Base-by-base conservation (phyloP, 2,113 vertebrate species). In the Bos taurus region DNA sequence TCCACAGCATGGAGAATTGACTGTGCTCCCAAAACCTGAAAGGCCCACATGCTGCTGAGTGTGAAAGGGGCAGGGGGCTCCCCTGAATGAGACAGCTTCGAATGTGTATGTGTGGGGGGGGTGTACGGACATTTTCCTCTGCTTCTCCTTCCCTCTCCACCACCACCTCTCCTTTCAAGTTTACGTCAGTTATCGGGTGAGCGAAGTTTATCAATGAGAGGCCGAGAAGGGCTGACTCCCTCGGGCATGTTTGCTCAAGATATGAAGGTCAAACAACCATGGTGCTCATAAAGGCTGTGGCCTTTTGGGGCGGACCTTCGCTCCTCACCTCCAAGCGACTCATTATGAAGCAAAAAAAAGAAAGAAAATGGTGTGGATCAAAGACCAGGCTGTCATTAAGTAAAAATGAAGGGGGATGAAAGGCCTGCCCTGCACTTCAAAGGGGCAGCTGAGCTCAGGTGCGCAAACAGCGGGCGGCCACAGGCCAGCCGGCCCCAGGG, bases 401-500 rank as follows among this genome's bases (percentile, higher is more conserved):
- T 97, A 98, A 98, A 94, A 98, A 98, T 96, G 98, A 99, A 98
- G 97, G 99, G 99, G 99, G 99, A 98, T 98, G 81, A 90, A 98
- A 98, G 98, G 98, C 96, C 96, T 97, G 97, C 95, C 97, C 97
- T 91, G 97, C 96, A 99, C 99, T 99, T 99, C 99, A 99, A 99
- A 99, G 99, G 98, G 93, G 97, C 98, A 98, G 98, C 97, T 6
- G 98, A 98, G 97, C 97, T 98, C 97, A 95, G 98, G 98, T 98
- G 98, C 98, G 97, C 98, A 99, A 99, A 98, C 98, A 98, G 97
- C 5, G 48, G 82, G 67, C 15, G 81, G 81, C 50, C 12, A 36
- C n/a, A 71, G 28, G 78, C 67, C n/a, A 0, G 78, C 17, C n/a
- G 48, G 30, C 80, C 80, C 48, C 17, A 13, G 48, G 52, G 90